phyloP scores from a whole-genome alignment of 2,113 vertebrate genomes.

The Phyllostomus discolor region DNA sequence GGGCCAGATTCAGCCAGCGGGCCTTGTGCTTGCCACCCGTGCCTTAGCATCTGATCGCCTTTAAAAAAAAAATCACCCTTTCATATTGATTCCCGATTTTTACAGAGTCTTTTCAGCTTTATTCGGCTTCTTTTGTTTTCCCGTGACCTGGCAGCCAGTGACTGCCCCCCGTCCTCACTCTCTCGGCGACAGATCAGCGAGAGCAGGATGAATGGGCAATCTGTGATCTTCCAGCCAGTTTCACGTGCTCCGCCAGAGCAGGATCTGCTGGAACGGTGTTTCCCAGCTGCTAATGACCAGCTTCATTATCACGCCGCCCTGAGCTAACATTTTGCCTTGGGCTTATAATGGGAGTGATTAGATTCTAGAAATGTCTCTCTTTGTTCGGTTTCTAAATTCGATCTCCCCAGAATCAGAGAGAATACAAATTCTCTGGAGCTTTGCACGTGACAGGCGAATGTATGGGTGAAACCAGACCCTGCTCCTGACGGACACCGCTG shows the following conservation, averaged over 20 bases:
- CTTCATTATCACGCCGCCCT: slow-evolving; percentile 37
- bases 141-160: background rate
- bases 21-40: too few species aligned
- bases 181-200: background rate
- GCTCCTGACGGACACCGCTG: background rate
- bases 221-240: slow-evolving; percentile 15
- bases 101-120: background rate
- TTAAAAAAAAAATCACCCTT: background rate
- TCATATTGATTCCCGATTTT: background rate
- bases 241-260: slow-evolving; percentile 3
- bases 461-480: background rate
- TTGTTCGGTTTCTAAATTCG: slow-evolving; percentile 52
- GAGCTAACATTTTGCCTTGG: slow-evolving; percentile 57
- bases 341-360: slow-evolving; percentile 58
- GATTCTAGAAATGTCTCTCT: slow-evolving; percentile 53
- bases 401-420: slow-evolving; percentile 44
- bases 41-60: background rate
- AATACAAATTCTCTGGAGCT: slow-evolving; percentile 7
- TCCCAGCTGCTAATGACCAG: slow-evolving; percentile 52
- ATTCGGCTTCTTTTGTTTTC: slow-evolving; percentile 23
- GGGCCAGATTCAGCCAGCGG: too few species aligned
- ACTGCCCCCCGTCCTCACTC: background rate
- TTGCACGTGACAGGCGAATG: background rate
- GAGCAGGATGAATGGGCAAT: background rate
- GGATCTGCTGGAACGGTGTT: background rate